Base-by-base conservation (phyloP, 2,888 invertebrate species). In the Drosophila phalerata region DNA sequence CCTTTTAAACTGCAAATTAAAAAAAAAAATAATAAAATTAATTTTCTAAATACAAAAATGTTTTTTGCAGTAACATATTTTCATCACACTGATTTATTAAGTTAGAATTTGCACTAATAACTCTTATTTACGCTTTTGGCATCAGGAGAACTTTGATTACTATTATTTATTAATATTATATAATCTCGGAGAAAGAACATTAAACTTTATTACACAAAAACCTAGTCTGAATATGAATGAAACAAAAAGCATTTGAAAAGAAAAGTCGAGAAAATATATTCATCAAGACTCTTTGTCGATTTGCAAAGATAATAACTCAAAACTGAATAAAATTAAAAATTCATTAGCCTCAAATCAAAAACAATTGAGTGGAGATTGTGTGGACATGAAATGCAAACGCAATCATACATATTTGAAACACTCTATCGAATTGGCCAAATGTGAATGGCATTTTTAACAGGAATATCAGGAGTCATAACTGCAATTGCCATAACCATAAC, bases 401-500 rank as follows among this genome's bases (percentile, higher is more conserved):
- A 40, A 11, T 19, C 30, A 49, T 19, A 40, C 13, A 42, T n/a
- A 42, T 22, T 28, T 28, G 15, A 37, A 25, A 15, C 37, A 38
- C 49, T 48, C 47, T 30, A 19, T 42, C 40, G 48, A 57, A 57
- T 43, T 47, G 55, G 55, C 38, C 48, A 63, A 42, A 51, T 34
- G 32, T 17, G 55, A 30, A 43, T 13, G 30, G 34, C 38, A 58
- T 43, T 76, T 57, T 15, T n/a, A 34, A 42, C 40, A 9, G 38
- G 42, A 48, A 52, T 62, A 56, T 49, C 52, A 28, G 37, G 17
- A 22, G 52, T 19, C 30, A 25, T 11, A 42, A 57, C 49, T 53
- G 49, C 47, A 61, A 64, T 30, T 22, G 69, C 38, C 37, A 68
- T 69, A 58, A 38, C 63, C 43, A 58, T 43, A 57, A 58, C 71